These are phyloP conservation scores for Crossaster papposus DNA, from an alignment of 53 echinoderm and acorn worm genomes.

Conservation along the genomic window DNA sequence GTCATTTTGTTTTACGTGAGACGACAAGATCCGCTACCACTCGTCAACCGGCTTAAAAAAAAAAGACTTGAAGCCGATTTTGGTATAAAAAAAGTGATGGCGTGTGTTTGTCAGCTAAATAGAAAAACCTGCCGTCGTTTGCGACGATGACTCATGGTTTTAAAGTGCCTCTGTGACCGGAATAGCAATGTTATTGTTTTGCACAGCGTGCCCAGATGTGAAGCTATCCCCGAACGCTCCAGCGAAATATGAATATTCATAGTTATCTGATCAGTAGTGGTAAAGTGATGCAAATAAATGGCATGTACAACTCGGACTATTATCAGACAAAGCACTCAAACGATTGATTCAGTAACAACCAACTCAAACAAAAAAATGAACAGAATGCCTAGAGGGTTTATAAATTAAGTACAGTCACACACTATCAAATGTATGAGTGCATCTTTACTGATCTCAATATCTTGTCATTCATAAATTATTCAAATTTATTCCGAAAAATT, in stretches of 20 bases:
- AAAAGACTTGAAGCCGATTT: not conserved
- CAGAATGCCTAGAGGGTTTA: not conserved
- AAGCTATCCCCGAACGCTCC: not conserved
- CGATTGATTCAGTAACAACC: not conserved
- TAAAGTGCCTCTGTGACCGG: not conserved
- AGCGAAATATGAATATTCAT: not conserved
- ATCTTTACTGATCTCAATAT: not conserved
- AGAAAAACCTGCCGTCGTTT: not conserved
- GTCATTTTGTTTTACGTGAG: not conserved
- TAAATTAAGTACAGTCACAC: not conserved
- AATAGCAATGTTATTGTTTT: constrained; percentile 4
- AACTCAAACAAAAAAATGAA: not conserved
- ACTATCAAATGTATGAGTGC: not conserved
- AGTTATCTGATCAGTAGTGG: not conserved
- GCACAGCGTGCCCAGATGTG: not conserved
- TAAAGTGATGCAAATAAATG: not conserved
- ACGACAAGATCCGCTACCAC: not conserved
- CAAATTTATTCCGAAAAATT: not conserved
- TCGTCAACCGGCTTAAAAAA: not conserved
- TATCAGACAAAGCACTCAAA: not conserved
- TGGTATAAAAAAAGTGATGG: not conserved
- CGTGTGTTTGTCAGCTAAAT: not conserved
- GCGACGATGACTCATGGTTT: constrained; percentile 7
- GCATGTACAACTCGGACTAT: not conserved
- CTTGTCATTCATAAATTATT: not conserved